These are phyloP conservation scores for Dioctria linearis DNA, from an alignment of 2,888 invertebrate species.

Conservation along the genomic window DNA sequence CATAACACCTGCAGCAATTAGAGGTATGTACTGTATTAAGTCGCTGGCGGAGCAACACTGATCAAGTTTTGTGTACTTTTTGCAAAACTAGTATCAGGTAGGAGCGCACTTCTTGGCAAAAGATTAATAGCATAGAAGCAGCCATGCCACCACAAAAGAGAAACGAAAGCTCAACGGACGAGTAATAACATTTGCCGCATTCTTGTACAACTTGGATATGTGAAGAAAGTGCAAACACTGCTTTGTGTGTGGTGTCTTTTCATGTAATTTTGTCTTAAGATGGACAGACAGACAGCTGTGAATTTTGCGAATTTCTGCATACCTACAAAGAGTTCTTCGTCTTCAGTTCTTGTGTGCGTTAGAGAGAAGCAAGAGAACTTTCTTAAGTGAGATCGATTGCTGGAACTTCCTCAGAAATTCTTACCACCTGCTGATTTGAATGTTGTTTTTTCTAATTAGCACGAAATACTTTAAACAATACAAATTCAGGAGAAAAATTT, in stretches of 20 bases:
- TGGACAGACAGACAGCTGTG: too few relatives aligned
- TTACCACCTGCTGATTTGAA: too few relatives aligned
- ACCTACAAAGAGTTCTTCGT: too few relatives aligned
- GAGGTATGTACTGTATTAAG: neutral
- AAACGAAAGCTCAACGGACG: constrained; percentile 28
- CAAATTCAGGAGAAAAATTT: too few relatives aligned
- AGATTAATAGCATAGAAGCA: neutral
- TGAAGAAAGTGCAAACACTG: constrained; percentile 42
- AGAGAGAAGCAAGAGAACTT: too few relatives aligned
- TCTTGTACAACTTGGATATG: constrained; percentile 10
- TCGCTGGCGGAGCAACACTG: constrained; percentile 23
- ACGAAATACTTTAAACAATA: too few relatives aligned
- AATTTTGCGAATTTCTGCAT: too few relatives aligned
- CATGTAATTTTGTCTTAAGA: too few relatives aligned
- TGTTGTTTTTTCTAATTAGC: too few relatives aligned
- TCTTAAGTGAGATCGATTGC: too few relatives aligned
- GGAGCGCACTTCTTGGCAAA: neutral
- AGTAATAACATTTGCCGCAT: constrained; percentile 22
- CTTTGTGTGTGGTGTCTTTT: neutral
- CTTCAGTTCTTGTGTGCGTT: too few relatives aligned
- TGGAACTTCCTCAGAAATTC: too few relatives aligned
- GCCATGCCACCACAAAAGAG: neutral
- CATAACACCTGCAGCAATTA: neutral
- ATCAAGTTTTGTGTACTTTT: constrained; percentile 23
- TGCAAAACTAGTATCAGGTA: constrained; percentile 7